Percentiles rank a stretch among this genome's conserved stretches.
Conservation (phyloP, 1,140 invertebrate genomes). For the Drosophila busckii region DNA sequence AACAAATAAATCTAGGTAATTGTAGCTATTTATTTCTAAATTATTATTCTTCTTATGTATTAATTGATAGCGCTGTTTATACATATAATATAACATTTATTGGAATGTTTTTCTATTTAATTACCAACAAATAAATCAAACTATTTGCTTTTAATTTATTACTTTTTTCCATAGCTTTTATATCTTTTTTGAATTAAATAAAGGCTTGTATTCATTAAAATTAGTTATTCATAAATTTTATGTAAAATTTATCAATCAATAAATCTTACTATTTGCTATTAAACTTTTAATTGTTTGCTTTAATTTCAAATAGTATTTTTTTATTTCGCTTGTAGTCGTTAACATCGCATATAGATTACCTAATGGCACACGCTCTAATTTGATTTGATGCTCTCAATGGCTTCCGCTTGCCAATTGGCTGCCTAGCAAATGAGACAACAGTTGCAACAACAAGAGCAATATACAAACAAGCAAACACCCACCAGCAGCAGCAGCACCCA, state of each 20-base stretch:
- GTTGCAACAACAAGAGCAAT: not conserved
- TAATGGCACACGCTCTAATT: slow-evolving; percentile 15
- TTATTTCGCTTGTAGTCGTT: not conserved
- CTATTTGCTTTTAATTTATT: not conserved
- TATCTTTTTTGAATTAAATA: not conserved
- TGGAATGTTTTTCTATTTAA: too few relatives aligned
- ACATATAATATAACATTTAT: not conserved
- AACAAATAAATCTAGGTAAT: too few relatives aligned
- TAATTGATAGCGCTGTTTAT: not conserved
- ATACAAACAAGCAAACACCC: slow-evolving; percentile 26
- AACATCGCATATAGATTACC: not conserved
- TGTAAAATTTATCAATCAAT: not conserved
- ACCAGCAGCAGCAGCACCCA: slow-evolving; percentile 38
- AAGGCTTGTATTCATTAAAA: not conserved
- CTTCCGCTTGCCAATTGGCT: slow-evolving; percentile 28
- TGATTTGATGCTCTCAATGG: slow-evolving; percentile 13
- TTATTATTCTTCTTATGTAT: too few relatives aligned
- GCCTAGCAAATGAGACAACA: slow-evolving; percentile 1
- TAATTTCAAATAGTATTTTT: too few relatives aligned
- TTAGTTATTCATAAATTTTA: not conserved
- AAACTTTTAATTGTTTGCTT: not conserved
- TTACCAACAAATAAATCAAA: slow-evolving; percentile 9
- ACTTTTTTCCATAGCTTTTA: not conserved
- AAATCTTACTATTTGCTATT: not conserved
- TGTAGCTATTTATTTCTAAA: too few relatives aligned